Evolutionary conservation across 2,888 invertebrate species (phyloP).

Genomic region (Elaeidobius kamerunicus): DNA sequence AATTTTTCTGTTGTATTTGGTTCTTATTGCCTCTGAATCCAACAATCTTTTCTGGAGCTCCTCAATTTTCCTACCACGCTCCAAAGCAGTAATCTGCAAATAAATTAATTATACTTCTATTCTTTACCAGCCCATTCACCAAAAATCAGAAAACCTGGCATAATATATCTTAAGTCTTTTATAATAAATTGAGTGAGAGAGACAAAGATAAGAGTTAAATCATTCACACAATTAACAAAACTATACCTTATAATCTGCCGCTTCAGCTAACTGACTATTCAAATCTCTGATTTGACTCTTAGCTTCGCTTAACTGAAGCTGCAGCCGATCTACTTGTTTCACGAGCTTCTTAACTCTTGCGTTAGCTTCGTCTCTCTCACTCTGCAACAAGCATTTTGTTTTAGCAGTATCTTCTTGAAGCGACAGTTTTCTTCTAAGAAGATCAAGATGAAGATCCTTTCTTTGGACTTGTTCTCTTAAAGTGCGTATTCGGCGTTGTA

Average conservation of each 20-base stretch:
- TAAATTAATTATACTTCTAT: not conserved
- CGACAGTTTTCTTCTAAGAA: conserved; percentile 81
- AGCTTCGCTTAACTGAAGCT: conserved; percentile 77
- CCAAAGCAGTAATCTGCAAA: conserved; percentile 83
- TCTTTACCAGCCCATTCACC: not conserved
- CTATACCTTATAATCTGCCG: conserved; percentile 80
- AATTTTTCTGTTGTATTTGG: conserved; percentile 70
- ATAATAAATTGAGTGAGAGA: too few species aligned
- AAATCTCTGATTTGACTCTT: conserved; percentile 78
- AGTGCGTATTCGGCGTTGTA: conserved; percentile 82
- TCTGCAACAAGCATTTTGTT: conserved; percentile 60
- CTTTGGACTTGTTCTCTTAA: conserved; percentile 88
- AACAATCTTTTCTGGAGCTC: conserved; percentile 77
- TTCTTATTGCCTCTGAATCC: conserved; percentile 75
- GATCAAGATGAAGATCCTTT: conserved; percentile 87
- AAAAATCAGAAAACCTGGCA: not conserved
- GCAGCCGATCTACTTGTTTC: conserved; percentile 80
- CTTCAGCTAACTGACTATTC: conserved; percentile 80
- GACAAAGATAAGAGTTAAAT: too few species aligned
- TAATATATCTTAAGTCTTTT: too few species aligned
- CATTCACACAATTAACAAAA: conserved; percentile 25
- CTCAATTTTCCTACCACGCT: conserved; percentile 79
- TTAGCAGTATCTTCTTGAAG: conserved; percentile 75
- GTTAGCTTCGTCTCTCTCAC: conserved; percentile 67
- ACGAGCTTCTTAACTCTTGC: conserved; percentile 72